Evolutionary conservation across 2,888 invertebrate genomes (phyloP).

Genomic region (Limnephilus marmoratus): DNA sequence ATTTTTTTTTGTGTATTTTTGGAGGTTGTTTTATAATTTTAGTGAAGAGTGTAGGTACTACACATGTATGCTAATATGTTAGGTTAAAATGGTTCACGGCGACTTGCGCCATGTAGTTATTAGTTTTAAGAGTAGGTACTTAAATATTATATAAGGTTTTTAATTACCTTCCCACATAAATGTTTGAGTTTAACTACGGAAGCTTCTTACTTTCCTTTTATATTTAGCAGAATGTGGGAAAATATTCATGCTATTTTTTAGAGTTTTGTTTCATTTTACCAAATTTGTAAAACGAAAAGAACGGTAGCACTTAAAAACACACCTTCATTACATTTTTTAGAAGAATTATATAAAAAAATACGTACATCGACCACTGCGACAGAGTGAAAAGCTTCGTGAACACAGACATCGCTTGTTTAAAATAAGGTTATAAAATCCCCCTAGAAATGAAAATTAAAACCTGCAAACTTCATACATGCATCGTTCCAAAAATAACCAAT

Average conservation of each 20-base stretch:
- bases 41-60: background rate
- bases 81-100: background rate
- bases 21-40: background rate
- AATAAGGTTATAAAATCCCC: too few species aligned
- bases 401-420: too few species aligned
- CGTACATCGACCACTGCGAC: too few species aligned
- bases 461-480: too few species aligned
- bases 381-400: too few species aligned
- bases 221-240: background rate
- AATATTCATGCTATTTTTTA: background rate
- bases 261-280: background rate
- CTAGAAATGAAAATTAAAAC: too few species aligned
- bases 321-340: too few species aligned
- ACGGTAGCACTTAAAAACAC: too few species aligned
- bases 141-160: background rate
- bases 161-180: background rate
- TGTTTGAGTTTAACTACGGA: background rate
- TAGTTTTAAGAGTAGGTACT: background rate
- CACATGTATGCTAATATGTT: too few species aligned
- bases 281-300: too few species aligned
- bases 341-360: too few species aligned
- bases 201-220: background rate
- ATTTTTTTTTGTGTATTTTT: background rate
- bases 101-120: background rate
- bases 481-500: too few species aligned